A percentile compares a stretch with the other conserved stretches of the same genome.
Evolutionary conservation across 1,140 invertebrate genomes (phyloP).

Genomic region (Halyomorpha halys): DNA sequence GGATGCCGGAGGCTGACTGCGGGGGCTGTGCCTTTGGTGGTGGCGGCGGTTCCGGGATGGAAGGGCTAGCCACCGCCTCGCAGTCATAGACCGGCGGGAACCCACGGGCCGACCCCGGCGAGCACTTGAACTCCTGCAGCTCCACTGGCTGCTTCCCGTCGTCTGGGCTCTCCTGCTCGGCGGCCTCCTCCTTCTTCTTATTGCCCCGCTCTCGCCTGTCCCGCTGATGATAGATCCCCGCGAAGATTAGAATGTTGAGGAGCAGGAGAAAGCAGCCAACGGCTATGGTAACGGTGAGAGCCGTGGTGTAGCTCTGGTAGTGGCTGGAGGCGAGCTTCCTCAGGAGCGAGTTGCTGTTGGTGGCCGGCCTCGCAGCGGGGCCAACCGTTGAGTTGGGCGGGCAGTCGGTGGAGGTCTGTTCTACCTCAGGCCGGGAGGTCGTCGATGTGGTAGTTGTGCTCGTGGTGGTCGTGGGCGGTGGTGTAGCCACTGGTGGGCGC

Average conservation of each 20-base stretch:
- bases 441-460: conserved; percentile 35
- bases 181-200: conserved; percentile 48
- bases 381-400: conserved; percentile 47
- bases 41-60: conserved; percentile 31
- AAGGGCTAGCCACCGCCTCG: conserved; percentile 44
- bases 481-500: conserved; percentile 40
- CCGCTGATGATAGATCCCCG: conserved; percentile 85
- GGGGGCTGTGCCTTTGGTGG: conserved; percentile 29
- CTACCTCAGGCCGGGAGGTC: conserved; percentile 32
- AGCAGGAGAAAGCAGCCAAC: conserved; percentile 80
- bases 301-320: conserved; percentile 78
- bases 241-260: conserved; percentile 87
- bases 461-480: conserved; percentile 39
- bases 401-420: conserved; percentile 50
- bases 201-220: conserved; percentile 48
- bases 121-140: conserved; percentile 49
- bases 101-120: conserved; percentile 29
- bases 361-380: conserved; percentile 31
- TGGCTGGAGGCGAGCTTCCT: conserved; percentile 64
- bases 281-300: conserved; percentile 82
- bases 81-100: conserved; percentile 35
- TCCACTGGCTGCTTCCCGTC: conserved; percentile 47
- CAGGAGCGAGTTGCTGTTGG: conserved; percentile 53
- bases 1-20: conserved; percentile 23
- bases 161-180: conserved; percentile 39